Conservation (phyloP, 2,113 vertebrate species). For the Malaclemys terrapin region DNA sequence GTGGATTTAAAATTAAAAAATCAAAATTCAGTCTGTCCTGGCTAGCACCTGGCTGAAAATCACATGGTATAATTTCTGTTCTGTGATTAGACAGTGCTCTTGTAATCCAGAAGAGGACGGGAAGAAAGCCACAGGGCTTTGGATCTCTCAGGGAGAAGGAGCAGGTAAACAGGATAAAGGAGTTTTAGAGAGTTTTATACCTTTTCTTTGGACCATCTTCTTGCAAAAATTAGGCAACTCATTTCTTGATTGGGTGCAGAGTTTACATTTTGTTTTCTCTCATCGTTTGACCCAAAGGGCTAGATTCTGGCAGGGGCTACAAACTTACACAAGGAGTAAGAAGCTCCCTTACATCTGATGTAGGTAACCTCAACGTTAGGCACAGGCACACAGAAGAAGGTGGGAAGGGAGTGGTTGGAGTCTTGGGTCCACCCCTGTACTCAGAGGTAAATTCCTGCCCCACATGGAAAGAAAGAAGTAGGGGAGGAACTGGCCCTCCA, state of each 20-base stretch:
- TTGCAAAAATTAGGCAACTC: neutral
- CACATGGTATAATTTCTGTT: neutral
- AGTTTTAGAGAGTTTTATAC: neutral
- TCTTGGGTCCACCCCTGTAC: neutral
- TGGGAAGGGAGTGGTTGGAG: constrained; percentile 22
- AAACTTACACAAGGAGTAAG: neutral
- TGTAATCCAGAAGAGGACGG: constrained; percentile 10
- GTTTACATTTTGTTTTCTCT: constrained; percentile 19
- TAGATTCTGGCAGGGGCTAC: neutral
- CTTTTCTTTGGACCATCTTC: neutral
- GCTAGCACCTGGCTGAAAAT: constrained; percentile 17
- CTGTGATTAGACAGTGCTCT: neutral
- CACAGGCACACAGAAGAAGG: neutral
- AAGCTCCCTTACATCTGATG: neutral
- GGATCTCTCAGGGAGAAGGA: neutral
- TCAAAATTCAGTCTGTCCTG: constrained; percentile 52
- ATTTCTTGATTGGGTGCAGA: neutral
- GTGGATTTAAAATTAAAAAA: constrained; percentile 25
- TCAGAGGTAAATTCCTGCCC: neutral
- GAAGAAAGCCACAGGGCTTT: neutral
- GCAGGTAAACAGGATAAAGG: constrained; percentile 7
- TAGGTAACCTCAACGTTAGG: neutral
- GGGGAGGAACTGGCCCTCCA: neutral
- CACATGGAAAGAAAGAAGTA: neutral
- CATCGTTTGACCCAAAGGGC: neutral